Evolutionary conservation across 2,113 vertebrate species (phyloP).

Genomic region (Oncorhynchus keta): DNA sequence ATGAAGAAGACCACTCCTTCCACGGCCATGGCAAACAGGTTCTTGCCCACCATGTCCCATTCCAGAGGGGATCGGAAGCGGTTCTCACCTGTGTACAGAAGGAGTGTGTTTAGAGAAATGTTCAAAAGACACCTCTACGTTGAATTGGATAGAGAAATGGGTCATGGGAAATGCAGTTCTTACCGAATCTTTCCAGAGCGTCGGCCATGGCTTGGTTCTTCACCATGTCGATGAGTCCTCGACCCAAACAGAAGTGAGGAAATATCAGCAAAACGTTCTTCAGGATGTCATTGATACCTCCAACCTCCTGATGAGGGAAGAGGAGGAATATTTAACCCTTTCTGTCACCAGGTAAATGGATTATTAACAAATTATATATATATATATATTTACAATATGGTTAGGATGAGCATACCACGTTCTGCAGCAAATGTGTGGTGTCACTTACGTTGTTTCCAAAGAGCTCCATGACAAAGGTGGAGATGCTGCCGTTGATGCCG

Average conservation of each 20-base stretch:
- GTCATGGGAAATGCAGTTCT: conserved; percentile 27
- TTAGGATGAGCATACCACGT: not conserved
- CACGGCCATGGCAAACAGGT: conserved; percentile 96
- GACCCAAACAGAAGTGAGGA: conserved; percentile 94
- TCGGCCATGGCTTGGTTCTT: conserved; percentile 99
- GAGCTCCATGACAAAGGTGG: conserved; percentile 96
- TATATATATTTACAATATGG: too few species aligned
- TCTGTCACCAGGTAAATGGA: too few species aligned
- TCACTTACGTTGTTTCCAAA: conserved; percentile 88
- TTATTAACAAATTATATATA: too few species aligned
- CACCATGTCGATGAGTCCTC: conserved; percentile 98
- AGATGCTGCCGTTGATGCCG: conserved; percentile 96
- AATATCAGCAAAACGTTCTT: conserved; percentile 97
- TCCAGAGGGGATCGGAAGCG: conserved; percentile 89
- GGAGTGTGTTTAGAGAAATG: not conserved
- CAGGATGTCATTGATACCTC: conserved; percentile 93
- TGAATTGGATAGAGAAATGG: not conserved
- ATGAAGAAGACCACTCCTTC: conserved; percentile 92
- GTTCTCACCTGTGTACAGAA: conserved; percentile 83
- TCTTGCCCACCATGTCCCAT: conserved; percentile 96
- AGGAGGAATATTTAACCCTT: not conserved
- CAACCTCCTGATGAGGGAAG: conserved; percentile 80
- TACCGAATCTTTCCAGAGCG: conserved; percentile 94
- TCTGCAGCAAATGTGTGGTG: too few species aligned
- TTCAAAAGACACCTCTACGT: not conserved